Conservation (phyloP, 1,140 invertebrate genomes). For the Daktulosphaira vitifoliae region DNA sequence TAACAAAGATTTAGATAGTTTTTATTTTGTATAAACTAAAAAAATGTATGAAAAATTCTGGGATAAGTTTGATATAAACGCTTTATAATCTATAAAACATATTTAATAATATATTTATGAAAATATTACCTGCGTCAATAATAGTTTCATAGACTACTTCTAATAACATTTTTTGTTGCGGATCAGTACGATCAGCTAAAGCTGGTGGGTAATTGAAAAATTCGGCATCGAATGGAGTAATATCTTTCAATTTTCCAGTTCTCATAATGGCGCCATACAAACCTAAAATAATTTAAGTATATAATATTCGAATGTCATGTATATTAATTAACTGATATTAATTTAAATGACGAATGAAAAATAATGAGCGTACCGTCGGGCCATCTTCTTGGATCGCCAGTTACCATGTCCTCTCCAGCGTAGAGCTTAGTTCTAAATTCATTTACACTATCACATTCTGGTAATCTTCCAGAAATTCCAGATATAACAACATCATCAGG, state of each 20-base stretch:
- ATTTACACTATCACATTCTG: conserved; percentile 50
- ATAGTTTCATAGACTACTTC: conserved; percentile 89
- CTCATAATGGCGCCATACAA: conserved; percentile 34
- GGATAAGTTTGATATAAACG: too few relatives aligned
- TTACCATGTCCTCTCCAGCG: conserved; percentile 48
- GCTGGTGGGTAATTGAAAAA: conserved; percentile 35
- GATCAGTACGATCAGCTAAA: conserved; percentile 34
- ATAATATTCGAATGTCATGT: too few relatives aligned
- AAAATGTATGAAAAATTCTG: too few relatives aligned
- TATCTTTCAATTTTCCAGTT: conserved; percentile 35
- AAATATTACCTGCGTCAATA: conserved; percentile 70
- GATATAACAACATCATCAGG: conserved; percentile 48
- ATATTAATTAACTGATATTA: too few relatives aligned
- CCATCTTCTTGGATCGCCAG: conserved; percentile 50
- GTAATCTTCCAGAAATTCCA: conserved; percentile 56
- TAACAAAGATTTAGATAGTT: too few relatives aligned
- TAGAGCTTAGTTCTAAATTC: conserved; percentile 52
- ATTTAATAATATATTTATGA: too few relatives aligned
- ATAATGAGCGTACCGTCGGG: conserved; percentile 34
- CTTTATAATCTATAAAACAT: too few relatives aligned
- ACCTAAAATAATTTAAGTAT: conserved; percentile 23
- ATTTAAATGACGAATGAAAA: too few relatives aligned
- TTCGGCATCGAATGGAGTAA: conserved; percentile 36
- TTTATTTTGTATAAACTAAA: too few relatives aligned
- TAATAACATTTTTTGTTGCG: conserved; percentile 57